phyloP scores from a whole-genome alignment of 2,888 invertebrate species.

The Myopa testacea region DNA sequence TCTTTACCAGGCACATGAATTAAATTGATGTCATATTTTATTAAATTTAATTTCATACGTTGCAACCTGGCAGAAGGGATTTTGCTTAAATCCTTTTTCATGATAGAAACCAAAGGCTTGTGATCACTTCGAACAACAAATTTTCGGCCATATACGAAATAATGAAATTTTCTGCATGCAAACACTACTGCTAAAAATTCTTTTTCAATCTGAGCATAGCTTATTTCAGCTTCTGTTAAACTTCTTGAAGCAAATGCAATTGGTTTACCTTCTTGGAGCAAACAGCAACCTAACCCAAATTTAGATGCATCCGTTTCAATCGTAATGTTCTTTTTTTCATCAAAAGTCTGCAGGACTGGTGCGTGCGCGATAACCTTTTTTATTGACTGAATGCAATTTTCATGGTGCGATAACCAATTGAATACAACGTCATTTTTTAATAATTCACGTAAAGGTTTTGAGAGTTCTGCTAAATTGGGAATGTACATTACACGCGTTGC shows the following conservation, averaged over 20 bases:
- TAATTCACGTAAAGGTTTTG: slow-evolving; percentile 42
- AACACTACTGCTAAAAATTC: no score
- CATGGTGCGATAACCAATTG: slow-evolving; percentile 38
- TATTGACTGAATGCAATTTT: no score
- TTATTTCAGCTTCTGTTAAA: slow-evolving; percentile 48
- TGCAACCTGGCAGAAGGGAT: slow-evolving; percentile 47
- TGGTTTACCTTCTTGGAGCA: slow-evolving; percentile 42
- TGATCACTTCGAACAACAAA: slow-evolving; percentile 28
- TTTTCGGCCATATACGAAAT: no score
- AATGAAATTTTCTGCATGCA: no score
- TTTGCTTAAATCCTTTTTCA: slow-evolving; percentile 43
- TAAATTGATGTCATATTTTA: no score
- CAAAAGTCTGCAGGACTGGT: no score
- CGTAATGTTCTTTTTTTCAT: no score
- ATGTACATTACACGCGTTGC: no score
- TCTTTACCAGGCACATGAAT: no score
- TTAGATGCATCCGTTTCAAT: slow-evolving; percentile 44
- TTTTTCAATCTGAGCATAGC: no score
- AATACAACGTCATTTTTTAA: slow-evolving; percentile 44
- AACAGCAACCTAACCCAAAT: slow-evolving; percentile 42
- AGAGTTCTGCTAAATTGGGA: slow-evolving; percentile 25
- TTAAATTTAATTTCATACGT: slow-evolving; percentile 46
- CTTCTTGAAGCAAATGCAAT: slow-evolving; percentile 47
- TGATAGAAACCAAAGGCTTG: slow-evolving; percentile 40
- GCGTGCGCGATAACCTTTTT: no score